These are phyloP conservation scores for Synergus japonicus DNA, from an alignment of 2,888 invertebrate species.

Conservation along the genomic window DNA sequence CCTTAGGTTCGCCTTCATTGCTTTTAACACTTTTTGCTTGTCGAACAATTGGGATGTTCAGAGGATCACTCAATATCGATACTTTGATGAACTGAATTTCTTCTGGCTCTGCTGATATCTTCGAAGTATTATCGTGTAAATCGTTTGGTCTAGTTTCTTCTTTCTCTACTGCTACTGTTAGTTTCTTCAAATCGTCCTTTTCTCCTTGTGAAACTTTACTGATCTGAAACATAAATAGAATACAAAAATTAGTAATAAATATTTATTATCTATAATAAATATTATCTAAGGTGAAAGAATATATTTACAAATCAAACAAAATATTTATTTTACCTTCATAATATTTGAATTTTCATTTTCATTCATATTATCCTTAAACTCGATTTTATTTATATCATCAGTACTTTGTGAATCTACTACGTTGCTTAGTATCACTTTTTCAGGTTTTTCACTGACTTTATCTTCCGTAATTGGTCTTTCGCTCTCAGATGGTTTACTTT, in stretches of 20 bases:
- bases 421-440: neutral
- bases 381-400: neutral
- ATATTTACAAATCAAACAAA: neutral
- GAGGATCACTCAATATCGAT: constrained; percentile 41
- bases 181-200: constrained; percentile 57
- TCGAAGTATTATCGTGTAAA: constrained; percentile 51
- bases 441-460: neutral
- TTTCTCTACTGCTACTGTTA: constrained; percentile 59
- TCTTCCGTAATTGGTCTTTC: neutral
- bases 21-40: too few species aligned
- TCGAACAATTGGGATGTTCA: constrained; percentile 1
- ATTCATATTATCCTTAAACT: neutral
- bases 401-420: neutral
- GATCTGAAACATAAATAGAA: constrained; percentile 51
- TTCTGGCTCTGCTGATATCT: constrained; percentile 4
- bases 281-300: neutral
- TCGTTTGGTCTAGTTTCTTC: constrained; percentile 51
- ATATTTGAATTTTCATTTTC: neutral
- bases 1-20: too few species aligned
- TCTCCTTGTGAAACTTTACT: constrained; percentile 59
- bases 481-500: too few species aligned
- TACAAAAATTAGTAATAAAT: neutral
- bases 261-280: neutral
- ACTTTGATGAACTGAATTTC: constrained; percentile 47
- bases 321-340: neutral